Evolutionary conservation across 2,888 invertebrate species (phyloP), one percentile per base, ranked within the genome.

Genomic region (Aphrophora alni): DNA sequence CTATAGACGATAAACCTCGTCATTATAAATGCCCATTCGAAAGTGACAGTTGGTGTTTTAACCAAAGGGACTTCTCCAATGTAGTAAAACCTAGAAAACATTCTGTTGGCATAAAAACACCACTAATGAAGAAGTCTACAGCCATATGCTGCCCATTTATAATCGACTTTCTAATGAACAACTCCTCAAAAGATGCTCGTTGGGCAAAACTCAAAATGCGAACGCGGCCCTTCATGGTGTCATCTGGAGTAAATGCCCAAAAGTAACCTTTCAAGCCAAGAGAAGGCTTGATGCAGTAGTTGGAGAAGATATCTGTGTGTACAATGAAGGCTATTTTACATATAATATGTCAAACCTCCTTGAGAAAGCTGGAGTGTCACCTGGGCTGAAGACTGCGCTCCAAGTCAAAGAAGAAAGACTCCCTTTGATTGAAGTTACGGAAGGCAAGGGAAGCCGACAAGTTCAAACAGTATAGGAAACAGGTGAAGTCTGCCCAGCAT

Each of bases 241-340:
- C 12, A 76, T 76, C 38, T 76, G 76, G 76, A 76, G 68, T n/a
- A 76, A 76, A 76, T 76, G 27, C 33, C 69, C 76, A 1, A 68
- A 68, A 76, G n/a, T 27, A 51, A 38, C 51, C n/a, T 75, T 75
- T 68, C 26, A 28, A n/a, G 28, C 28, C 33, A 76, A 12, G n/a
- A 28, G 28, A 8, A n/a, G 38, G 44, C 12, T 27, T 24, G 44
- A 26, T 24, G 51, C 25, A 25, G 28, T 33, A 33, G 38, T 33
- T 44, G 51, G 51, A 51, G 51, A 44, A 44, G 14, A 44, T 17
- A 44, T 44, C 10, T 8, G 44, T 44, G 33, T 33, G 33, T 33
- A 33, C 38, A 21, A 75, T 75, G 21, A 76, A 69, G 76, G 76
- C 21, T 28, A 76, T 68, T 51, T 27, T n/a, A 68, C 28, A n/a